Evolutionary conservation across 2,113 vertebrate species (phyloP).

Genomic region (Pycnonotus jocosus): DNA sequence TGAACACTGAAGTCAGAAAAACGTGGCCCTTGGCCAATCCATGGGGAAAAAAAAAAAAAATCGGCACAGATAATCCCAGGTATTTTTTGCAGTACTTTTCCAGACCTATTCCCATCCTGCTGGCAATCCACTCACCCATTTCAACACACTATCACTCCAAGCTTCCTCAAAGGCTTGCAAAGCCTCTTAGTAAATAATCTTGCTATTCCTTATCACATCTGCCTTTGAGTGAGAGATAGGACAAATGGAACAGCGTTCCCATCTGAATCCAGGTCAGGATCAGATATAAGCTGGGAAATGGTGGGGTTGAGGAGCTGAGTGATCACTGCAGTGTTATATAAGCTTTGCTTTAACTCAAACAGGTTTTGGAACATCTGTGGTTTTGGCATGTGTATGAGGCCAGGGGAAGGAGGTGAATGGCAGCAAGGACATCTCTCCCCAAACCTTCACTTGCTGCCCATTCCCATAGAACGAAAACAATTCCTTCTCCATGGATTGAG

Average conservation of each 20-base stretch:
- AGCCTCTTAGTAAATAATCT: constrained; percentile 44
- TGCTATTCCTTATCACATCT: constrained; percentile 19
- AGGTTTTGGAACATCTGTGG: neutral
- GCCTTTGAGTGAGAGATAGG: constrained; percentile 11
- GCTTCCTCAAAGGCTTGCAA: constrained; percentile 4
- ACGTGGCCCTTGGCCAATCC: neutral
- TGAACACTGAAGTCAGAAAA: neutral
- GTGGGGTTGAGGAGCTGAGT: neutral
- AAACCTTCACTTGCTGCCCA: neutral
- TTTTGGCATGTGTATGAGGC: neutral
- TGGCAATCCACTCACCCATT: neutral
- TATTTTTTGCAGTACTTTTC: constrained; percentile 19
- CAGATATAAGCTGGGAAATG: neutral
- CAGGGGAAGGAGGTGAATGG: neutral
- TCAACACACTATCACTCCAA: neutral
- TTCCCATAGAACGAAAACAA: neutral
- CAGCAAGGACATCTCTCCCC: neutral
- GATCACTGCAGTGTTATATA: neutral
- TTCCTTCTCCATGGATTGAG: neutral
- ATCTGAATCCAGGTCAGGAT: constrained; percentile 34
- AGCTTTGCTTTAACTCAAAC: neutral
- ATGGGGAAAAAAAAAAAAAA: neutral
- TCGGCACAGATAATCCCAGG: neutral
- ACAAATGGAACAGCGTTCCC: neutral
- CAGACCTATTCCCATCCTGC: neutral